Conservation (phyloP, 2,888 invertebrate genomes). For the Caenorhabditis angaria region DNA sequence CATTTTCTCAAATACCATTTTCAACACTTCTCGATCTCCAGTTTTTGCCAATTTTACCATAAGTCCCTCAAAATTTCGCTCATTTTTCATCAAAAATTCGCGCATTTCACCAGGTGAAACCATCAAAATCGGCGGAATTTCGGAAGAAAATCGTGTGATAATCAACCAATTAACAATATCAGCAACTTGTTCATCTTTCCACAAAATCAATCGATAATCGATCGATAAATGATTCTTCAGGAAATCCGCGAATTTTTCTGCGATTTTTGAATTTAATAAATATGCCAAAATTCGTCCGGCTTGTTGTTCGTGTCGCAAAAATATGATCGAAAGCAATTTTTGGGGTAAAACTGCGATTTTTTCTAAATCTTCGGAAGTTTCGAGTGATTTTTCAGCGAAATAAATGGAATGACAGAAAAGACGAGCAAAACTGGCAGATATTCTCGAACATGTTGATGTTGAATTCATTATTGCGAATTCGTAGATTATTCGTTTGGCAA, state of each 20-base stretch:
- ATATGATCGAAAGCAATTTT: not conserved
- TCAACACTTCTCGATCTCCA: not conserved
- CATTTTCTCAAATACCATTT: not conserved
- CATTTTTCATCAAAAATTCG: not conserved
- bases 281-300: conserved; percentile 6
- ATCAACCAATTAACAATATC: conserved; percentile 33
- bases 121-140: not conserved
- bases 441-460: no score
- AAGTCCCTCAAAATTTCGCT: not conserved
- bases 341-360: not conserved
- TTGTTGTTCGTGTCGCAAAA: conserved; percentile 8
- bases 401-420: conserved; percentile 18
- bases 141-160: conserved; percentile 18
- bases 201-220: not conserved
- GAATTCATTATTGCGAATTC: no score
- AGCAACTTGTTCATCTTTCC: conserved; percentile 1
- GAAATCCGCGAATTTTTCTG: conserved; percentile 11
- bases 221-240: conserved; percentile 5
- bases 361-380: conserved; percentile 9
- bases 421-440: no score
- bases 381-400: conserved; percentile 19
- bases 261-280: not conserved
- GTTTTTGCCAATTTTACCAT: not conserved
- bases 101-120: not conserved
- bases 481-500: no score